These are phyloP conservation scores for Taphrorychus bicolor DNA, from an alignment of 2,888 invertebrate genomes.

Conservation along the genomic window DNA sequence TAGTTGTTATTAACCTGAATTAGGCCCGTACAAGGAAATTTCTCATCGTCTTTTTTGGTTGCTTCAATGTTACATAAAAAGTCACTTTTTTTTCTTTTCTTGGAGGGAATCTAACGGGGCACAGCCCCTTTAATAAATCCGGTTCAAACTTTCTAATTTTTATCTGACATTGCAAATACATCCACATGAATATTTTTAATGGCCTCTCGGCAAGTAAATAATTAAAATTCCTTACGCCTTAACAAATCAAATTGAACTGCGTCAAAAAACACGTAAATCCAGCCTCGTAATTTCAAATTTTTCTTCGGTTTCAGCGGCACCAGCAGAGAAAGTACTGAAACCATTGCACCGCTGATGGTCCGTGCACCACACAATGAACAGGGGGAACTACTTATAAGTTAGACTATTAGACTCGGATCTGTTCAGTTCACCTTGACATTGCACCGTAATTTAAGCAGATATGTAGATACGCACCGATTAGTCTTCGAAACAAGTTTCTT, in stretches of 20 bases:
- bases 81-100: no score
- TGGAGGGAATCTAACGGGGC: not conserved
- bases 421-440: slow-evolving; percentile 40
- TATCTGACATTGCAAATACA: not conserved
- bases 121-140: not conserved
- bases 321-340: slow-evolving; percentile 36
- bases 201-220: not conserved
- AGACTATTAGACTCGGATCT: slow-evolving; percentile 23
- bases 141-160: not conserved
- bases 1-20: no score
- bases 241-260: not conserved
- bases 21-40: not conserved
- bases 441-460: slow-evolving; percentile 23
- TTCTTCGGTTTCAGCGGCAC: not conserved
- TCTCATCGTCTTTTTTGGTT: not conserved
- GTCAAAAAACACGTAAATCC: not conserved
- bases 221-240: not conserved
- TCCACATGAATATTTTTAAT: not conserved
- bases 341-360: slow-evolving; percentile 20
- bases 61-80: not conserved
- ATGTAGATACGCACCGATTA: slow-evolving; percentile 22
- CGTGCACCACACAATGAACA: slow-evolving; percentile 20
- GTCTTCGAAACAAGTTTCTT: slow-evolving; percentile 10
- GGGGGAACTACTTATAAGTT: slow-evolving; percentile 39
- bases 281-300: not conserved